These are phyloP conservation scores for Butorides virescens DNA, from an alignment of 2,113 vertebrate genomes.

Conservation along the genomic window DNA sequence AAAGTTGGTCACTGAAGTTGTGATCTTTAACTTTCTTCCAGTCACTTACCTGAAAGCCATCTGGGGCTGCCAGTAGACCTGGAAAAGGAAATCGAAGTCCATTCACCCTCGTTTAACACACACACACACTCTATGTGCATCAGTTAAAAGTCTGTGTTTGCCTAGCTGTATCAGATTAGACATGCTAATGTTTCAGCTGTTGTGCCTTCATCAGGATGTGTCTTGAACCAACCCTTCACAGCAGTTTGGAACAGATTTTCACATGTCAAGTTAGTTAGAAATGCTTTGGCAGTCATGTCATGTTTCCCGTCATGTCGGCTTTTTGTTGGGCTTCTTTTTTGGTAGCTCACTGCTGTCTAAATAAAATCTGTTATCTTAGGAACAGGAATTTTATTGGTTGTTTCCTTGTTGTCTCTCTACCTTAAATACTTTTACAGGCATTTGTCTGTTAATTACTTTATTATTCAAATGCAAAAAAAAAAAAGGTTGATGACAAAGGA, in stretches of 20 bases:
- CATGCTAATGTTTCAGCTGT: background rate
- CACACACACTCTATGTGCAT: background rate
- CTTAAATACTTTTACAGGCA: background rate
- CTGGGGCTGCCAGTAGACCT: background rate
- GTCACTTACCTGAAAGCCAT: background rate
- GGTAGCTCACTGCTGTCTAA: background rate
- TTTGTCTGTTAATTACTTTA: background rate
- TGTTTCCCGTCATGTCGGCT: background rate
- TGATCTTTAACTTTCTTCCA: background rate
- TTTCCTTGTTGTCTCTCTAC: background rate
- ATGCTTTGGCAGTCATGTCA: background rate
- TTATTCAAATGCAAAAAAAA: background rate
- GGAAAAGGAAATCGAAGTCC: background rate
- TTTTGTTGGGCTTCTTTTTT: background rate
- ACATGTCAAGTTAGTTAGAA: background rate
- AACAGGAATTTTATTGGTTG: background rate
- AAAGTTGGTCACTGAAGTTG: background rate
- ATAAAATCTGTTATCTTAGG: background rate
- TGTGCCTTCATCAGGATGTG: background rate
- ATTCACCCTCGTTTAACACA: background rate
- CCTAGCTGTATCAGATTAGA: background rate
- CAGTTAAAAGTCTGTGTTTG: conserved; percentile 4
- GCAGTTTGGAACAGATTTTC: background rate
- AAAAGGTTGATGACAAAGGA: background rate
- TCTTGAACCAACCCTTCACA: background rate